These are phyloP conservation scores for Asobara japonica DNA, from an alignment of 1,140 invertebrate species.

Conservation along the genomic window DNA sequence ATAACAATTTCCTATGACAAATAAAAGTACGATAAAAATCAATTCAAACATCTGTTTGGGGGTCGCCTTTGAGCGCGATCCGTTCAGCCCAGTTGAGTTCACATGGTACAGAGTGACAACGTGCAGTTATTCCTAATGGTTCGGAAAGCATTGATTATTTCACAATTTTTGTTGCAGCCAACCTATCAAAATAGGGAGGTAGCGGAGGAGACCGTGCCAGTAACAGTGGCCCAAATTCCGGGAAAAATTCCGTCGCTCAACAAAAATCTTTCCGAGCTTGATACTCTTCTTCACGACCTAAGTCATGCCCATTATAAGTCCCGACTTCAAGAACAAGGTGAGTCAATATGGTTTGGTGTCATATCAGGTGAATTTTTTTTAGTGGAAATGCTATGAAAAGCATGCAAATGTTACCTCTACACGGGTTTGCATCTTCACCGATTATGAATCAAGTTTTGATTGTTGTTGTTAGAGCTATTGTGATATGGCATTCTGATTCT, in stretches of 20 bases:
- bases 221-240: constrained; percentile 44
- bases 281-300: constrained; percentile 90
- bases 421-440: too few species aligned
- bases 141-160: background rate
- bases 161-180: constrained; percentile 62
- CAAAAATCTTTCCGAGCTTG: constrained; percentile 90
- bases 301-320: constrained; percentile 82
- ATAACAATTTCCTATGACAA: too few species aligned
- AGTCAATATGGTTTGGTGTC: constrained; percentile 17
- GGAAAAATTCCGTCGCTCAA: constrained; percentile 70
- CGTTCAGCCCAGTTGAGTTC: too few species aligned
- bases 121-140: background rate
- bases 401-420: too few species aligned
- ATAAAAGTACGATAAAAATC: too few species aligned
- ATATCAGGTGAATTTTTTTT: background rate
- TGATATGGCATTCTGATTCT: too few species aligned
- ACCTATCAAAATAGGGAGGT: constrained; percentile 76
- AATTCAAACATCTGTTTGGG: too few species aligned
- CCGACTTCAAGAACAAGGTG: constrained; percentile 58
- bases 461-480: too few species aligned
- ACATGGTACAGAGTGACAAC: too few species aligned
- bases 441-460: too few species aligned
- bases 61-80: too few species aligned
- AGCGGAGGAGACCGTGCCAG: constrained; percentile 67
- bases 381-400: background rate